A percentile compares a stretch with the other conserved stretches of the same genome.
Conservation (phyloP, 2,113 vertebrate genomes). For the Cavia porcellus region DNA sequence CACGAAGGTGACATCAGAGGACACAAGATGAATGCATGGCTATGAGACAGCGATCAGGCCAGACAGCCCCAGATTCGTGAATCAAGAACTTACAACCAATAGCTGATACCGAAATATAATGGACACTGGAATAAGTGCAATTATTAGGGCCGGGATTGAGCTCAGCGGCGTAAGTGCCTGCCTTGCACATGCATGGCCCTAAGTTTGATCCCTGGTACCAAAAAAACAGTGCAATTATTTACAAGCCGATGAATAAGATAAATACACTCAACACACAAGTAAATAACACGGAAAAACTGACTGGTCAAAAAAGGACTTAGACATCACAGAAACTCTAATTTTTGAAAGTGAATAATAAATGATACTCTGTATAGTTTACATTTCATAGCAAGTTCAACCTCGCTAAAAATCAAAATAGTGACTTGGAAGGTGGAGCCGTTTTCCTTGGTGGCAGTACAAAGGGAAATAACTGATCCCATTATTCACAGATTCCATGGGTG, state of each 20-base stretch:
- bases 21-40: fast-evolving
- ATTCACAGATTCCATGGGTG: background rate
- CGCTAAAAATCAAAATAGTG: background rate
- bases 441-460: background rate
- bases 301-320: background rate
- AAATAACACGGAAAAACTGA: background rate
- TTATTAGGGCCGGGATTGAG: background rate
- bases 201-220: no score
- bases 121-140: background rate
- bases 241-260: background rate
- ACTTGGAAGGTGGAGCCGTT: background rate
- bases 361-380: background rate
- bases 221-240: background rate
- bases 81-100: background rate
- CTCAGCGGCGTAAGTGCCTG: no score
- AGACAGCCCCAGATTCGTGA: background rate
- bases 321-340: background rate
- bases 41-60: background rate
- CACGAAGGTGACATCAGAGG: background rate
- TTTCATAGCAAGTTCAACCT: background rate
- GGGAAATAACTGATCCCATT: background rate
- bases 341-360: background rate
- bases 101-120: background rate
- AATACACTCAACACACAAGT: background rate
- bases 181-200: no score